These are phyloP conservation scores for Girardia tigrina DNA, from an alignment of 2,888 invertebrate genomes.

Conservation along the genomic window DNA sequence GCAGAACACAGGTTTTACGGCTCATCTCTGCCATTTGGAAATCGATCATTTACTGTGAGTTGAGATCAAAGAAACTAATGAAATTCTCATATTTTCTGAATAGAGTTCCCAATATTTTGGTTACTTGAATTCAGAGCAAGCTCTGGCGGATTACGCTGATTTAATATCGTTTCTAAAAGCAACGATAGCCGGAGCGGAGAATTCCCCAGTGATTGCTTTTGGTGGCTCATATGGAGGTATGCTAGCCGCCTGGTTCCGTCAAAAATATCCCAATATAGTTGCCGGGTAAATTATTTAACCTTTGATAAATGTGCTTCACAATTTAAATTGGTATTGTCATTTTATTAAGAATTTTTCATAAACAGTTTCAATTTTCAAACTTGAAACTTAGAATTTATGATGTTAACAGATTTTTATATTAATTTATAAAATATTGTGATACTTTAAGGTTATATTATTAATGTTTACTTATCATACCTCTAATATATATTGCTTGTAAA, in stretches of 20 bases:
- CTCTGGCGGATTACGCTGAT: slow-evolving; percentile 76
- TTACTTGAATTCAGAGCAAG: slow-evolving; percentile 74
- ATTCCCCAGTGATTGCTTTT: slow-evolving; percentile 67
- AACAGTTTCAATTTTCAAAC: no score
- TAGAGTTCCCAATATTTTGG: slow-evolving; percentile 45
- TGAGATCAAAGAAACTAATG: neutral
- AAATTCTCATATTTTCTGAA: slow-evolving; percentile 40
- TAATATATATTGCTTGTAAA: no score
- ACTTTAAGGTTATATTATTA: no score
- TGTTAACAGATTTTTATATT: no score
- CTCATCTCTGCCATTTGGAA: slow-evolving; percentile 70
- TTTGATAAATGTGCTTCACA: no score
- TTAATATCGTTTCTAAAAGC: slow-evolving; percentile 61
- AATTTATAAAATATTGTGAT: no score
- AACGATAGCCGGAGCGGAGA: slow-evolving; percentile 44
- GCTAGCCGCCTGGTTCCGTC: slow-evolving; percentile 86
- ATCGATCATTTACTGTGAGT: slow-evolving; percentile 56
- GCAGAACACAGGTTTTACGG: slow-evolving; percentile 95
- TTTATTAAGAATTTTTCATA: no score
- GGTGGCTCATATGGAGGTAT: slow-evolving; percentile 91
- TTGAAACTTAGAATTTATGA: no score
- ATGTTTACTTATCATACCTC: no score
- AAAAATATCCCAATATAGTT: slow-evolving; percentile 81
- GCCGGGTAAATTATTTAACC: slow-evolving; percentile 60
- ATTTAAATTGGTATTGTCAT: no score